A percentile compares a stretch with the other conserved stretches of the same genome.
phyloP scores from a whole-genome alignment of 1,140 invertebrate species.

The Portunus trituberculatus region DNA sequence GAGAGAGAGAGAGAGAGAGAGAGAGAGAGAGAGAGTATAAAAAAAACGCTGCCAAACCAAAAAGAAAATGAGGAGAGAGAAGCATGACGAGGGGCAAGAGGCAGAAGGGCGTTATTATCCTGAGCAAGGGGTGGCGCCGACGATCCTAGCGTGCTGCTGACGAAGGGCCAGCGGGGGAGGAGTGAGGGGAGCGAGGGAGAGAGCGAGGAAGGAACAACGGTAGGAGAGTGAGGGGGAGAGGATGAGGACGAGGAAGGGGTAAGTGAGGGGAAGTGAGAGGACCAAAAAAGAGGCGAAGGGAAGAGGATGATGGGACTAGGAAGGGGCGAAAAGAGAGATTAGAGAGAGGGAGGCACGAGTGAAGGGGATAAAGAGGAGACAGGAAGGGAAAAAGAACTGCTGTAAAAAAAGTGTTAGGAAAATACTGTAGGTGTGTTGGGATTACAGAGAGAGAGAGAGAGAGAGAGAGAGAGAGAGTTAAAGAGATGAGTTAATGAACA shows the following conservation, averaged over 20 bases:
- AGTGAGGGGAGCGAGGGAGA: background rate
- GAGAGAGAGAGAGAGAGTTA: conserved; percentile 31
- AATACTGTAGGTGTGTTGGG: no score
- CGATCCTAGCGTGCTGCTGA: no score
- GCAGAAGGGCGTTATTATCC: no score
- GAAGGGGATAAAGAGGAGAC: background rate
- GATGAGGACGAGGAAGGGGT: background rate
- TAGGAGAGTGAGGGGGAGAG: background rate
- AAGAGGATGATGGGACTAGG: background rate
- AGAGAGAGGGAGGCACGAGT: background rate
- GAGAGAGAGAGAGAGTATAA: no score
- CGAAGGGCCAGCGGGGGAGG: no score
- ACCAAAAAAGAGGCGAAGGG: background rate
- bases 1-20: no score
- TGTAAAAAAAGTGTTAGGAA: no score
- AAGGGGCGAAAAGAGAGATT: background rate
- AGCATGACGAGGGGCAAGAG: no score
- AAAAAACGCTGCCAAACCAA: no score
- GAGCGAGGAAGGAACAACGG: background rate
- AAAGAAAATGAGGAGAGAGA: no score
- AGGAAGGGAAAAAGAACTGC: background rate
- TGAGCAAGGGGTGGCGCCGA: no score
- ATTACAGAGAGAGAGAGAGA: conserved; percentile 18
- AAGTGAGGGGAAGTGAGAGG: background rate
- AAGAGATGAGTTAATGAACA: no score